Evolutionary conservation across 2,797 vertebrate genomes (phyloP).

Genomic region (Pseudochromis fuscus): DNA sequence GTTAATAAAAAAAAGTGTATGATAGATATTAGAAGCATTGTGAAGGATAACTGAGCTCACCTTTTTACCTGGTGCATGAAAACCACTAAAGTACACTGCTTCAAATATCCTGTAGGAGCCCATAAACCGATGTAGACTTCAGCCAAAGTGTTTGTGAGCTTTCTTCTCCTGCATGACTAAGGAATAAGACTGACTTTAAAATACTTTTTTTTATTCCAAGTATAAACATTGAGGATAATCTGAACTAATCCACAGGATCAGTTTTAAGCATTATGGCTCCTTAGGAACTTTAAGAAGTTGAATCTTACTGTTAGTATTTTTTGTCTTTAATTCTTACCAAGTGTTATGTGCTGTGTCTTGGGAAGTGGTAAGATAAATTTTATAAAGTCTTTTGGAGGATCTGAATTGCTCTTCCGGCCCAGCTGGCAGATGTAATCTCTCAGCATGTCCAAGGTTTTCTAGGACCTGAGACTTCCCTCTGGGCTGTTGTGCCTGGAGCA

Average conservation of each 20-base stretch:
- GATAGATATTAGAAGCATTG: background rate
- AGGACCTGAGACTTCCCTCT: constrained; percentile 13
- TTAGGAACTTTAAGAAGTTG: background rate
- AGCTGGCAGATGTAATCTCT: constrained; percentile 25
- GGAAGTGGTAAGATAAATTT: background rate
- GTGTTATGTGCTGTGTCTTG: background rate
- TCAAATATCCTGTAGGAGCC: background rate
- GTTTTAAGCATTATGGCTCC: too few species aligned
- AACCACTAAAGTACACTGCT: background rate
- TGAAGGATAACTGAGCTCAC: background rate
- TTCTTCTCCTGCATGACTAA: background rate
- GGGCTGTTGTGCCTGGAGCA: constrained; percentile 23
- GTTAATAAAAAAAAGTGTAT: background rate
- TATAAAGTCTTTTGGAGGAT: background rate
- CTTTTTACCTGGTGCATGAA: background rate
- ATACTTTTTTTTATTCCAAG: background rate
- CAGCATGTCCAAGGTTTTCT: constrained; percentile 14
- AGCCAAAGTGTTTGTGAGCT: constrained; percentile 3
- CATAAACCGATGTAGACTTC: background rate
- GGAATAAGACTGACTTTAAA: background rate
- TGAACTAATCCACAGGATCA: background rate
- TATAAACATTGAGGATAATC: constrained; percentile 13
- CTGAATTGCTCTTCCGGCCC: background rate
- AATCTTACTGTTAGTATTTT: background rate
- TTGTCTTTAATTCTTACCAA: background rate